These are phyloP conservation scores for Polydrusus cervinus DNA, from an alignment of 2,888 invertebrate genomes.

Conservation along the genomic window DNA sequence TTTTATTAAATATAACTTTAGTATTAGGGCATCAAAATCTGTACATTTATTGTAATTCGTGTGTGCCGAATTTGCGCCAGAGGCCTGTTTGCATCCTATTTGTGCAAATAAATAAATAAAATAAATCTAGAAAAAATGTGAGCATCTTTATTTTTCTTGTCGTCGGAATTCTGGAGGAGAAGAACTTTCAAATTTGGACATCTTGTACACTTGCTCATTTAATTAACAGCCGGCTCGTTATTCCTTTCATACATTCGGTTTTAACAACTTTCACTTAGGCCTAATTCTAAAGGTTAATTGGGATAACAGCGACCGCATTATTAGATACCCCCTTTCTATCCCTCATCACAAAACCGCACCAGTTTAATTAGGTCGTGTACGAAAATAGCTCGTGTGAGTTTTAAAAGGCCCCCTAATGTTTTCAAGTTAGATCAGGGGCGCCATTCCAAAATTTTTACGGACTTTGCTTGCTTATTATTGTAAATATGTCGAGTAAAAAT, in stretches of 20 bases:
- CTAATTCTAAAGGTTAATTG: not conserved
- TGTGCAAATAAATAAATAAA: too few species aligned
- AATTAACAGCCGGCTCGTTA: not conserved
- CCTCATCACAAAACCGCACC: not conserved
- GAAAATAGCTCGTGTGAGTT: not conserved
- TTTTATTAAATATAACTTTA: too few species aligned
- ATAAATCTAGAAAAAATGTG: too few species aligned
- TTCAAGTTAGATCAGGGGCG: too few species aligned
- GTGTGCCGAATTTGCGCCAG: too few species aligned
- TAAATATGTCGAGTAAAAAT: not conserved
- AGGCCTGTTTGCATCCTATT: too few species aligned
- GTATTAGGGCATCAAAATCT: too few species aligned
- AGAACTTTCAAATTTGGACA: too few species aligned
- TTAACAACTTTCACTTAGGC: not conserved
- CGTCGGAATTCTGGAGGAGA: too few species aligned
- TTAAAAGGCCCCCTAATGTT: not conserved
- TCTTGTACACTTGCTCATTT: not conserved
- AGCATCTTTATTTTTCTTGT: too few species aligned
- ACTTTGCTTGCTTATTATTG: too few species aligned
- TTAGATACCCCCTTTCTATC: not conserved
- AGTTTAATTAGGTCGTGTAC: slow-evolving; percentile 1
- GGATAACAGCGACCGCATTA: not conserved
- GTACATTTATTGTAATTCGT: too few species aligned
- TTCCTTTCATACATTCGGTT: not conserved
- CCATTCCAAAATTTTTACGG: not conserved